phyloP scores from a whole-genome alignment of 2,797 vertebrate species.

The Capromys pilorides region DNA sequence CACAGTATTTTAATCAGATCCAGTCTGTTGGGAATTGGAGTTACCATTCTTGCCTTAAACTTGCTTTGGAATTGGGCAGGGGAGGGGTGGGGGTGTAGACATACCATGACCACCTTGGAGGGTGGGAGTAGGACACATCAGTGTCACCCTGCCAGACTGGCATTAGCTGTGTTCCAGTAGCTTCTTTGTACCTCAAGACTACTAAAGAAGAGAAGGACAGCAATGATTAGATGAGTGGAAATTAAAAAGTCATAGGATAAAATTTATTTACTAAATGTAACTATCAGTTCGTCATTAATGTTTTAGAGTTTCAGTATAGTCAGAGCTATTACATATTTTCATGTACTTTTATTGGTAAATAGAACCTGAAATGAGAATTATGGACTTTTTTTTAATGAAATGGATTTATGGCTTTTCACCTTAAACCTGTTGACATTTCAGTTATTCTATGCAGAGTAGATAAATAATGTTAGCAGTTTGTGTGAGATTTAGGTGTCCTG shows the following conservation, averaged over 20 bases:
- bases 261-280: background rate
- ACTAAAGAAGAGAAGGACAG: background rate
- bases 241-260: background rate
- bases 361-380: constrained; percentile 17
- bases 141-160: background rate
- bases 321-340: background rate
- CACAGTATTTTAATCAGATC: background rate
- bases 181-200: constrained; percentile 9
- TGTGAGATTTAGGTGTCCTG: background rate
- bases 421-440: background rate
- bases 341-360: constrained; percentile 7
- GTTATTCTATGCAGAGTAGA: background rate
- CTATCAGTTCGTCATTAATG: constrained; percentile 21
- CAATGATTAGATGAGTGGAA: background rate
- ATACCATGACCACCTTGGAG: background rate
- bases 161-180: background rate
- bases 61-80: background rate
- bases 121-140: background rate
- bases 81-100: no score
- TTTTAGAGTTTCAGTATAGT: constrained; percentile 22
- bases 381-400: background rate
- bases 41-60: background rate
- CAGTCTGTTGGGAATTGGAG: background rate
- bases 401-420: background rate
- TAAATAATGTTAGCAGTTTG: background rate